Evolutionary conservation across 2,797 vertebrate species (phyloP).

Genomic region (Otus scops): DNA sequence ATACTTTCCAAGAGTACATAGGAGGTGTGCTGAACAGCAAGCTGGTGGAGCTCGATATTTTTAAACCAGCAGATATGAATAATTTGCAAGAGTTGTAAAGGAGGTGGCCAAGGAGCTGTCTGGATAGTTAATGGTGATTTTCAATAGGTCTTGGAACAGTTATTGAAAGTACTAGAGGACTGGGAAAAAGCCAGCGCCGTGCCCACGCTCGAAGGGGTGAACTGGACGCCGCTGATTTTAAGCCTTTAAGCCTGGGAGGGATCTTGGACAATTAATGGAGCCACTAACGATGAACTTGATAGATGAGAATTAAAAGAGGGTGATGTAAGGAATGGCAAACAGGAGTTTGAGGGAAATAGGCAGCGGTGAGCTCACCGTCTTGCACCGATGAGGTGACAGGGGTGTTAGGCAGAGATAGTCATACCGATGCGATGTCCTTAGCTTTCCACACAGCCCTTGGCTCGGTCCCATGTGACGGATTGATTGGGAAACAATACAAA

Average conservation of each 20-base stretch:
- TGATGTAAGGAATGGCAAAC: not conserved
- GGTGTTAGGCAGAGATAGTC: not conserved
- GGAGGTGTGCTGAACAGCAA: not conserved
- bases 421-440: not conserved
- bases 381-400: rapidly evolving
- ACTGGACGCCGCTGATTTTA: rapidly evolving
- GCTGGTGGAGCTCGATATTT: not conserved
- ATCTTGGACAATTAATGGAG: not conserved
- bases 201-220: not conserved
- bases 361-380: rapidly evolving
- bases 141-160: not conserved
- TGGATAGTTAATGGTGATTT: not conserved
- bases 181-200: not conserved
- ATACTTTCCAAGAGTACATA: not conserved
- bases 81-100: not conserved
- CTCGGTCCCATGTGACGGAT: not conserved
- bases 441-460: not conserved
- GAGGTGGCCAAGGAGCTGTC: not conserved
- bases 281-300: not conserved
- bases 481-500: not conserved
- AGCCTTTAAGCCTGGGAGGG: not conserved
- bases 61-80: not conserved
- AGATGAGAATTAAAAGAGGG: not conserved
- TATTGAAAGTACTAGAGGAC: not conserved
- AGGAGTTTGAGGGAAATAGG: not conserved